A percentile compares a stretch with the other conserved stretches of the same genome.
phyloP scores from a whole-genome alignment of 1,140 invertebrate genomes.

The Psix sp. region DNA sequence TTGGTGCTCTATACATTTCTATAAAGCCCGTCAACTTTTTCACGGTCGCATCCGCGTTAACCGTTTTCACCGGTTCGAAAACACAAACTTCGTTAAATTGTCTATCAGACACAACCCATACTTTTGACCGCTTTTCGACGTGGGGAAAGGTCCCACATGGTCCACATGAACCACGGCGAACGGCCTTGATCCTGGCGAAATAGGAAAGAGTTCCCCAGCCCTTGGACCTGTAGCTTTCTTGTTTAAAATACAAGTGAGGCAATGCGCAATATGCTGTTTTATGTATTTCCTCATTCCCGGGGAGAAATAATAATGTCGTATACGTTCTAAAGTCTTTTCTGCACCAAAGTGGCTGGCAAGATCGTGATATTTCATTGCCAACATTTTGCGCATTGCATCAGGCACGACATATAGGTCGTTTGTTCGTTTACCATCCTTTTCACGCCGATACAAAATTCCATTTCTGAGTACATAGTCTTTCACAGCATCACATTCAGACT shows the following conservation, averaged over 20 bases:
- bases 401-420: slow-evolving; percentile 11
- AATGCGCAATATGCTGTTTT: slow-evolving; percentile 7
- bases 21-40: neutral
- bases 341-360: no score
- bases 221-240: slow-evolving; percentile 11
- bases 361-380: no score
- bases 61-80: no score
- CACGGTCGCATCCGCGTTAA: neutral
- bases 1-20: slow-evolving; percentile 37
- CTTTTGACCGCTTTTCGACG: slow-evolving; percentile 1
- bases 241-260: slow-evolving; percentile 18
- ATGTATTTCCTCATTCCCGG: slow-evolving; percentile 10
- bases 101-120: neutral
- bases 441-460: slow-evolving; percentile 15
- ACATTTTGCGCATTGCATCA: no score
- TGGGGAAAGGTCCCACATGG: slow-evolving; percentile 28
- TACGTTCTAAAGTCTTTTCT: slow-evolving; percentile 4
- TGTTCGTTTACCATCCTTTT: neutral
- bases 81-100: slow-evolving; percentile 11
- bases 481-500: no score
- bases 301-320: slow-evolving; percentile 16
- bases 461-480: no score
- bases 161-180: slow-evolving; percentile 30
- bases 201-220: slow-evolving; percentile 27
- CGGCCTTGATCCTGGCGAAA: slow-evolving; percentile 15